A percentile compares a stretch with the other conserved stretches of the same genome.
Evolutionary conservation across 1,140 invertebrate species (phyloP).

Genomic region (Drosophila kanapiae): DNA sequence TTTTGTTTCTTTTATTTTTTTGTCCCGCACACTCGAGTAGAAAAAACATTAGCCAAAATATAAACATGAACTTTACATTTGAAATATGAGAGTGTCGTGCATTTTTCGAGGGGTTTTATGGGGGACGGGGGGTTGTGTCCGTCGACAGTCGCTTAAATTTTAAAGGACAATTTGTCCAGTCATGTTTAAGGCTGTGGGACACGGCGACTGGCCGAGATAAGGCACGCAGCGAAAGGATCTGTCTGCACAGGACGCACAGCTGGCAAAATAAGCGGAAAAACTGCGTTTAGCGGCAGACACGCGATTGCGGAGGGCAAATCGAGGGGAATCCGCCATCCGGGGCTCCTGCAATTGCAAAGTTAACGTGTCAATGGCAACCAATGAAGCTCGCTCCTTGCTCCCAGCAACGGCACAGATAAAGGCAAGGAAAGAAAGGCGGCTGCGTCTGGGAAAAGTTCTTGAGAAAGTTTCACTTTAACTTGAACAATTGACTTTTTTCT

Average conservation of each 20-base stretch:
- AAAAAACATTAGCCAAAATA: constrained; percentile 84
- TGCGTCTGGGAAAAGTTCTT: constrained; percentile 74
- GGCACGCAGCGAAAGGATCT: constrained; percentile 70
- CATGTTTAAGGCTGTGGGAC: constrained; percentile 52
- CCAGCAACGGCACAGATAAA: constrained; percentile 53
- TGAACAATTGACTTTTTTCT: constrained; percentile 76
- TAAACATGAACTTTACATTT: constrained; percentile 81
- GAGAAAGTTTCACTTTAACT: constrained; percentile 82
- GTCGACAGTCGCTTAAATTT: constrained; percentile 36
- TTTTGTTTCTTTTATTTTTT: constrained; percentile 21
- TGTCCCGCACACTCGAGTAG: constrained; percentile 44
- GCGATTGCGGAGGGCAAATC: constrained; percentile 18
- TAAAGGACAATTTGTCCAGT: constrained; percentile 47
- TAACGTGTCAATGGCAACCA: constrained; percentile 81
- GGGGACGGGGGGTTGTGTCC: neutral
- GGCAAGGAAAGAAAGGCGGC: constrained; percentile 68
- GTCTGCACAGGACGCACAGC: constrained; percentile 72
- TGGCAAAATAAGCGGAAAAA: constrained; percentile 75
- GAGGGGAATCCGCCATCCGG: constrained; percentile 1
- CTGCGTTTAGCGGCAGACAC: constrained; percentile 72
- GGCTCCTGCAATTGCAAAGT: constrained; percentile 73
- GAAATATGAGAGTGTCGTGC: constrained; percentile 63
- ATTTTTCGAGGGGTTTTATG: constrained; percentile 14
- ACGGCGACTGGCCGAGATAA: constrained; percentile 70
- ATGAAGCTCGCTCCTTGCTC: constrained; percentile 39